Evolutionary conservation across 1,140 invertebrate genomes (phyloP), one percentile per base, ranked within the genome.

Genomic region (Holcopasites calliopsidis): DNA sequence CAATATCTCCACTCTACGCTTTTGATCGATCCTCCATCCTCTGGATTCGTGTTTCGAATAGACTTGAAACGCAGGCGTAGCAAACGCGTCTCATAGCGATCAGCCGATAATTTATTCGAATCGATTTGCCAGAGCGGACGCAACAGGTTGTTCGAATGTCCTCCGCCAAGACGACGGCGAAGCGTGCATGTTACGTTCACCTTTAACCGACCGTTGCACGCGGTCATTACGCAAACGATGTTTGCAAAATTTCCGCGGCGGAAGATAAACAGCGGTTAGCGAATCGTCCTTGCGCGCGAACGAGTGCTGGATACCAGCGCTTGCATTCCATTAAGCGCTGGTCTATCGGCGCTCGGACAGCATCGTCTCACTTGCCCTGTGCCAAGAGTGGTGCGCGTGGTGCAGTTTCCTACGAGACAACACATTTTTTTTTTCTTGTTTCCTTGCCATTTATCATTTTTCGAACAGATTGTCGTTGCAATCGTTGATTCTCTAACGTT

Each of bases 321-420:
- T 38, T 31, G 64, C 26, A 26, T 60, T 50, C 35, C 38, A 71
- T 58, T 40, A 49, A 79, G 5, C 58, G 68, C 16, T 57, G 50
- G 42, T 55, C 60, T 60, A 64, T 80, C 42, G 23, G 18, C 3
- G 28, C 58, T 80, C 55, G 54, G 60, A 72, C n/a, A 80, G 28
- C 6, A 33, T 44, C n/a, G 68, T 77, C 69, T 57, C 50, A 33
- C 26, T 72, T 77, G 50, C 54, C 64, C 38, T 76, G 57, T 18
- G 16, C 35, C 54, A n/a, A n/a, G n/a, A n/a, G n/a, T n/a, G 57
- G 23, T 5, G 42, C 1, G 18, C 0, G 16, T 4, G 33, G 4
- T 58, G 50, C 52, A 60, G 38, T 65, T 71, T 65, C 40, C 44
- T 31, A 70, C 16, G 47, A 58, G 44, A 65, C 33, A 3, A 78